These are phyloP conservation scores for Plusia festucae DNA, from an alignment of 2,888 invertebrate species.

Conservation along the genomic window DNA sequence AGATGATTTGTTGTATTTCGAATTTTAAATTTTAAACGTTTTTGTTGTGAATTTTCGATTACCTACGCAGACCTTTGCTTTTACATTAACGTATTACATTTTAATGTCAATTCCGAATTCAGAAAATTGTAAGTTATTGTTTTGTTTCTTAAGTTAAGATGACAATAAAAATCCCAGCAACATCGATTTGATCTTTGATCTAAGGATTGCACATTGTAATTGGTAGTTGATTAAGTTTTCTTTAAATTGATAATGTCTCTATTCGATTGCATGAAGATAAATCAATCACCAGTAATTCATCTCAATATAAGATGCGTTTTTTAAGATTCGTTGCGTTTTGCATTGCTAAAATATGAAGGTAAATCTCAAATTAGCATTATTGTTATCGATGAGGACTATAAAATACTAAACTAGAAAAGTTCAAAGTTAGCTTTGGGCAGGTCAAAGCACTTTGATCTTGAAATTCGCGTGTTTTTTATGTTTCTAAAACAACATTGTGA, in stretches of 20 bases:
- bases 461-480: not conserved
- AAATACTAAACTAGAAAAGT: not conserved
- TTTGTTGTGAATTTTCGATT: no score
- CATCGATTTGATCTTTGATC: not conserved
- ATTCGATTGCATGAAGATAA: not conserved
- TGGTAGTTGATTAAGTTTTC: not conserved
- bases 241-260: not conserved
- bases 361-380: not conserved
- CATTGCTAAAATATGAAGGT: not conserved
- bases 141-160: not conserved
- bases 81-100: no score
- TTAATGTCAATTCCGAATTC: no score
- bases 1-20: not conserved
- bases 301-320: no score
- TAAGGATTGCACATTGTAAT: not conserved
- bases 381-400: not conserved
- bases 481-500: conserved; percentile 14
- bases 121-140: no score
- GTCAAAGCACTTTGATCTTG: conserved; percentile 7
- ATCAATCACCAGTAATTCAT: no score
- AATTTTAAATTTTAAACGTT: not conserved
- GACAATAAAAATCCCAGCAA: not conserved
- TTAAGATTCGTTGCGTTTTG: no score
- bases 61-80: no score
- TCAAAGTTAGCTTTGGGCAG: not conserved